phyloP scores from a whole-genome alignment of 2,888 invertebrate species.

The Drosophila mimica region DNA sequence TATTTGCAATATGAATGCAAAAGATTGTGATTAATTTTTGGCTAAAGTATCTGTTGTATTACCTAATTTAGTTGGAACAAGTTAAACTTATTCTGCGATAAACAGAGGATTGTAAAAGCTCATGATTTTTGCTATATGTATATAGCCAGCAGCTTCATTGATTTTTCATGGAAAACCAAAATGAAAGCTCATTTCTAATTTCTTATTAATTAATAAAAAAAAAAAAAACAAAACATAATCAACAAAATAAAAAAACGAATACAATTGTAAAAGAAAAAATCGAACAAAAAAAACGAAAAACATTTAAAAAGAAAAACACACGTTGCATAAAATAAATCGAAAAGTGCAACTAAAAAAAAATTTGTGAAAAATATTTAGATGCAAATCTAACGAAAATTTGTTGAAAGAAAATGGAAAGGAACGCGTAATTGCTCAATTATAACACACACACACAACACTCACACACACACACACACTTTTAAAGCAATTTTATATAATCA shows the following conservation, averaged over 20 bases:
- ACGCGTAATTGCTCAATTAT: conserved; percentile 62
- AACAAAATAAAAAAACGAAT: conserved; percentile 44
- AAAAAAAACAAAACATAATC: conserved; percentile 36
- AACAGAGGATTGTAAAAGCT: conserved; percentile 34
- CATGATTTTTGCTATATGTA: conserved; percentile 40
- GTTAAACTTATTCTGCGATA: conserved; percentile 59
- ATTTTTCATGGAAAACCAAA: conserved; percentile 76
- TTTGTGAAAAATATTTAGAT: conserved; percentile 45
- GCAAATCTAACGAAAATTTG: conserved; percentile 55
- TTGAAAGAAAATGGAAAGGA: conserved; percentile 29
- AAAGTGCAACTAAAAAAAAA: conserved; percentile 46
- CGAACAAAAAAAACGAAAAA: conserved; percentile 61
- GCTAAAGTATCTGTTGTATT: conserved; percentile 68
- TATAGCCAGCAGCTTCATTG: conserved; percentile 69
- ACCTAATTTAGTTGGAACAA: conserved; percentile 64
- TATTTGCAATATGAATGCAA: conserved; percentile 58
- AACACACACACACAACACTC: conserved; percentile 35
- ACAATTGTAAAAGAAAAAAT: conserved; percentile 48
- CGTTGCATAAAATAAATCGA: conserved; percentile 50
- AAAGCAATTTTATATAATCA: conserved; percentile 66
- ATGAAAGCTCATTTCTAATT: conserved; percentile 55
- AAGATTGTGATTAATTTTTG: conserved; percentile 73
- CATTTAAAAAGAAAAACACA: conserved; percentile 14
- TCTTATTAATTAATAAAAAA: conserved; percentile 40
- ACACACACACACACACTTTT: conserved; percentile 36